Conservation (phyloP, 2,113 vertebrate genomes). For the Cygnus atratus region DNA sequence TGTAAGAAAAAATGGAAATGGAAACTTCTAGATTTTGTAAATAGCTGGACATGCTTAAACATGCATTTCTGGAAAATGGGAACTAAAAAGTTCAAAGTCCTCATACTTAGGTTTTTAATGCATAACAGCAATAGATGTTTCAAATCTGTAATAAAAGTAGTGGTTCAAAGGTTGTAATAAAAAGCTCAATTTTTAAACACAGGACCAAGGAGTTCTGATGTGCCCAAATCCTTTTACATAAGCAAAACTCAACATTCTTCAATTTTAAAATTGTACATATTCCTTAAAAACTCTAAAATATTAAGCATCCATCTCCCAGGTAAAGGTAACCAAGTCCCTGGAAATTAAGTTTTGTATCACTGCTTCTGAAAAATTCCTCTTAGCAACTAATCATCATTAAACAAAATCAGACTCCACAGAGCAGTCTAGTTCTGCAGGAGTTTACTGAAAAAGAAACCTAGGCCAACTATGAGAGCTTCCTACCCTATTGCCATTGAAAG, state of each 20-base stretch:
- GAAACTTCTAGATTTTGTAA: neutral
- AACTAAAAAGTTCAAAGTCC: neutral
- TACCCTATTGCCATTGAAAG: neutral
- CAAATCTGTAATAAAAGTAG: neutral
- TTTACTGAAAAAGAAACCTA: neutral
- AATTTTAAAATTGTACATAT: neutral
- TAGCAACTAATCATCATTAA: neutral
- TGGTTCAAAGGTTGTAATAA: neutral
- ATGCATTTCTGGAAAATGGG: neutral
- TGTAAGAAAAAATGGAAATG: neutral
- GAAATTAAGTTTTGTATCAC: neutral
- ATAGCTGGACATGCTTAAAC: neutral
- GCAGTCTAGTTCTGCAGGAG: neutral
- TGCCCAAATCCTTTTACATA: neutral
- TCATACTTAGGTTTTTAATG: neutral
- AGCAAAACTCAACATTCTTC: neutral
- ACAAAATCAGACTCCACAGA: neutral
- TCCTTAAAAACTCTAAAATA: neutral
- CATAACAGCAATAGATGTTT: neutral
- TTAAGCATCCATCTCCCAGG: neutral
- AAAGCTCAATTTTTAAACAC: neutral
- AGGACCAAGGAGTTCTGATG: neutral
- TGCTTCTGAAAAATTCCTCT: neutral
- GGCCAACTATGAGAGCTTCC: neutral
- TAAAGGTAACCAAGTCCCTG: neutral